These are phyloP conservation scores for Sus scrofa DNA, from an alignment of 2,113 vertebrate species.

Conservation along the genomic window DNA sequence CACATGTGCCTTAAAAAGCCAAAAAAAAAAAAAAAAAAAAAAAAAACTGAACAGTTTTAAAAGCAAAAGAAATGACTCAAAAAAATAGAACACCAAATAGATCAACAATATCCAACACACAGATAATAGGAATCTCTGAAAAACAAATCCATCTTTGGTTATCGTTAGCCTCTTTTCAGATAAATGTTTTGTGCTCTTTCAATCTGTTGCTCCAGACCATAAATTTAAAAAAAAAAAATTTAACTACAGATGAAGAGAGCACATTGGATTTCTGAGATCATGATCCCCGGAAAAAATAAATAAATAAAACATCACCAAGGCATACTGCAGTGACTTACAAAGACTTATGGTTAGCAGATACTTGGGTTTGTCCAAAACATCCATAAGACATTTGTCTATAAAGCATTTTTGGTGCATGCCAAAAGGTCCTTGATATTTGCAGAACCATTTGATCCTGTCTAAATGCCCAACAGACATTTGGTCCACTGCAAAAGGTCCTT, in stretches of 20 bases:
- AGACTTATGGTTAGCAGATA: too few species aligned
- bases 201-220: neutral
- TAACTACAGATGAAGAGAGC: neutral
- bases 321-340: neutral
- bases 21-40: too few species aligned
- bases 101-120: neutral
- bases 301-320: neutral
- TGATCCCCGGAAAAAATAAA: neutral
- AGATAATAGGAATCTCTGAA: neutral
- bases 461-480: too few species aligned
- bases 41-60: too few species aligned
- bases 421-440: too few species aligned
- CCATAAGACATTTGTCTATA: too few species aligned
- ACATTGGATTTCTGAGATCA: neutral
- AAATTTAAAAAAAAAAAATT: neutral
- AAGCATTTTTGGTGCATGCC: too few species aligned
- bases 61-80: neutral
- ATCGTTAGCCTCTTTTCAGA: neutral
- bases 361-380: too few species aligned
- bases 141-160: neutral
- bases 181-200: neutral
- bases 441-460: too few species aligned
- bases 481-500: too few species aligned
- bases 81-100: neutral
- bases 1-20: too few species aligned